phyloP scores from a whole-genome alignment of 2,797 vertebrate genomes.

The Discoglossus pictus region DNA sequence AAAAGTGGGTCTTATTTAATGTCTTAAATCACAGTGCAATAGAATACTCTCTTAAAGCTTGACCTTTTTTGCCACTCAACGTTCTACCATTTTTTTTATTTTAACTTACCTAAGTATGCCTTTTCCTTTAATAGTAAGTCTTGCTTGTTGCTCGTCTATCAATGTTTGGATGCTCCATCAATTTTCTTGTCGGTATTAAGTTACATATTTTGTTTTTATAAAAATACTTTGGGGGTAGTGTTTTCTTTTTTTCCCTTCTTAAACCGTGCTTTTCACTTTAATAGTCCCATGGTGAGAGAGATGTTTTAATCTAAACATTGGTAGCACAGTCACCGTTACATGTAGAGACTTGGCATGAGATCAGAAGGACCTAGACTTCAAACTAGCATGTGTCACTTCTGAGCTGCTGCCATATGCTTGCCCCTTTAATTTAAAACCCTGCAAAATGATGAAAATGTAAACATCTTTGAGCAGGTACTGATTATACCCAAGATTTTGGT shows the following conservation, averaged over 20 bases:
- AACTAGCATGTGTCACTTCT: not conserved
- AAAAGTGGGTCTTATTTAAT: no score
- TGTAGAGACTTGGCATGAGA: slow-evolving; percentile 9
- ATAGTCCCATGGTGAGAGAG: not conserved
- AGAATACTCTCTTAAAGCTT: no score
- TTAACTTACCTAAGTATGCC: no score
- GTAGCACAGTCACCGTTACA: not conserved
- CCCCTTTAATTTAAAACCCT: not conserved
- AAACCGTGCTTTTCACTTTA: no score
- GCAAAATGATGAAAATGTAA: slow-evolving; percentile 23
- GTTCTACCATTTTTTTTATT: no score
- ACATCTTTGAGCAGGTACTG: not conserved
- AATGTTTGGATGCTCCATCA: not conserved
- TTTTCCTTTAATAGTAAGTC: no score
- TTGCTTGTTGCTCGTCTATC: not conserved
- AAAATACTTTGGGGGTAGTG: no score
- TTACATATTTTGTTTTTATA: not conserved
- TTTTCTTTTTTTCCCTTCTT: no score
- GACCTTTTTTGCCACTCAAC: no score
- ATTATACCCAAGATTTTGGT: not conserved
- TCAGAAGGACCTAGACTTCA: slow-evolving; percentile 9
- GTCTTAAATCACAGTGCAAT: no score
- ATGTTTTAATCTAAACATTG: slow-evolving; percentile 19
- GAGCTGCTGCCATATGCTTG: slow-evolving; percentile 1
- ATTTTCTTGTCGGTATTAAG: not conserved